Conservation (phyloP, 2,797 vertebrate genomes). For the Nannoperca obscura region DNA sequence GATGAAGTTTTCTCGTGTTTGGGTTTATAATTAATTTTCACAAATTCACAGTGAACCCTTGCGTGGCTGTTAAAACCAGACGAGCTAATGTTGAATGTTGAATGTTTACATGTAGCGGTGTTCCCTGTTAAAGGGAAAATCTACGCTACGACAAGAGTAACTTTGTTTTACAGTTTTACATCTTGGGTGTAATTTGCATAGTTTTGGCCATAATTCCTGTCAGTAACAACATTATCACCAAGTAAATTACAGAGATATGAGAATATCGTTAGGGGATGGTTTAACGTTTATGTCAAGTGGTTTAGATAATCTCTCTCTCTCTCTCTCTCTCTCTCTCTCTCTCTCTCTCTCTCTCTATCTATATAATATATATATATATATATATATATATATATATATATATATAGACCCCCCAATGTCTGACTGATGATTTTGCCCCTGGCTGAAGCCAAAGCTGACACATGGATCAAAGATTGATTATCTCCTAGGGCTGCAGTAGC, state of each 20-base stretch:
- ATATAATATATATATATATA: no score
- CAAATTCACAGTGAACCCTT: constrained; percentile 24
- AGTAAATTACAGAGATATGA: constrained; percentile 2
- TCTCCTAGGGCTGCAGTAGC: background rate
- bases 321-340: no score
- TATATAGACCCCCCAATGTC: no score
- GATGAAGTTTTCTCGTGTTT: constrained; percentile 26
- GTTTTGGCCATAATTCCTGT: background rate
- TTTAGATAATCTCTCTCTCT: no score
- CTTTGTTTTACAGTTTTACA: background rate
- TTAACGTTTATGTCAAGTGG: background rate
- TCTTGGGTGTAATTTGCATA: constrained; percentile 1
- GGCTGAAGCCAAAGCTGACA: constrained; percentile 1
- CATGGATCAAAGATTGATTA: background rate
- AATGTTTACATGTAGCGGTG: background rate
- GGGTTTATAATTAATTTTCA: constrained; percentile 20
- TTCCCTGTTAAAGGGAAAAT: constrained; percentile 2
- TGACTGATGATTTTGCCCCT: background rate
- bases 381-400: no score
- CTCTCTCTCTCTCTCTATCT: no score
- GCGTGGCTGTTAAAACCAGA: background rate
- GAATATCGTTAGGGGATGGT: background rate
- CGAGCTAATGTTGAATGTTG: background rate
- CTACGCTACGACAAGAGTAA: background rate
- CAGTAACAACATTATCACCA: background rate